Conservation (phyloP, 2,797 vertebrate species). For the Onychomys arenicola region DNA sequence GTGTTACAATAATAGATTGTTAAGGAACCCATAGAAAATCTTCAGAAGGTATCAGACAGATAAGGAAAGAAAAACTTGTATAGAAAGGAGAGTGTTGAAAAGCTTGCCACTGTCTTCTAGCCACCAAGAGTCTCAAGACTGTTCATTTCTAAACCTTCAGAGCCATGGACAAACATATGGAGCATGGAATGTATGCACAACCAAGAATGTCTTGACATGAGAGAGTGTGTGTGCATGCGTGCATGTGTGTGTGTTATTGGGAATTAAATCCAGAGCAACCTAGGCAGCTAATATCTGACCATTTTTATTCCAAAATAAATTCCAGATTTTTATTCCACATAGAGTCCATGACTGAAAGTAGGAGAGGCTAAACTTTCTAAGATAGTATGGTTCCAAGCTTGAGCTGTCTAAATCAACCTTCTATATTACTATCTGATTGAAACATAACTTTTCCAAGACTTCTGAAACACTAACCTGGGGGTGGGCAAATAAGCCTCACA, state of each 20-base stretch:
- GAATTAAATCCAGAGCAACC: neutral
- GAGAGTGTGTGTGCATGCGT: neutral
- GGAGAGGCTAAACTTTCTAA: neutral
- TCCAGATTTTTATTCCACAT: neutral
- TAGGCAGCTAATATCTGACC: neutral
- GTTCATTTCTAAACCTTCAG: neutral
- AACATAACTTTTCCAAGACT: neutral
- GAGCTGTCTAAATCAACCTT: neutral
- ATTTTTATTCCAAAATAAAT: constrained; percentile 27
- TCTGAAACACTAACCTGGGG: neutral
- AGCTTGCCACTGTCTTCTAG: neutral
- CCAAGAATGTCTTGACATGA: neutral
- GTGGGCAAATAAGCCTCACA: neutral
- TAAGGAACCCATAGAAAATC: neutral
- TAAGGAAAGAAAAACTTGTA: neutral
- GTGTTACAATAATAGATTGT: neutral
- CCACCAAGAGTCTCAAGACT: neutral
- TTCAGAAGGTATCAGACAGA: neutral
- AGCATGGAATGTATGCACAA: neutral
- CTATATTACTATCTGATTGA: neutral
- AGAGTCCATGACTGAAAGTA: neutral
- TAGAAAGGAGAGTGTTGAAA: neutral
- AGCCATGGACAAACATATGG: neutral
- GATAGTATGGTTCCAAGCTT: neutral
- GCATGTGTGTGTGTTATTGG: neutral